phyloP scores from a whole-genome alignment of 2,797 vertebrate species.

The Alexandromys oeconomus region DNA sequence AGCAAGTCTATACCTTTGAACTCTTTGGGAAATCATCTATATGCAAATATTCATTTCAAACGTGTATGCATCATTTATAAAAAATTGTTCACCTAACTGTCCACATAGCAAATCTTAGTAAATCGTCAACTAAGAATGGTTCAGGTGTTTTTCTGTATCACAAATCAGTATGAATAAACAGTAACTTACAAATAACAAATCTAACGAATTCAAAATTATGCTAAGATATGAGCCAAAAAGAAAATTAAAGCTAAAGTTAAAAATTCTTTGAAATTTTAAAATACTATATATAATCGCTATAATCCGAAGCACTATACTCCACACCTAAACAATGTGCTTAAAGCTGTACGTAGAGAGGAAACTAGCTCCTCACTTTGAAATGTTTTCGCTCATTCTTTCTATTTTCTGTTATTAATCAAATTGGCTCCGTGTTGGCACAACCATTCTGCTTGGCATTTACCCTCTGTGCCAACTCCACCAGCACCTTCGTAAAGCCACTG shows the following conservation, averaged over 20 bases:
- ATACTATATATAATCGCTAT: background rate
- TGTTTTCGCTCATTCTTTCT: conserved; percentile 47
- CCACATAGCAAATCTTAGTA: conserved; percentile 37
- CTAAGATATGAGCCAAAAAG: conserved; percentile 16
- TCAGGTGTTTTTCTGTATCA: background rate
- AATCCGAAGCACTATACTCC: background rate
- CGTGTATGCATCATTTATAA: conserved; percentile 33
- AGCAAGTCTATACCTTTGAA: background rate
- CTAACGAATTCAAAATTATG: conserved; percentile 16
- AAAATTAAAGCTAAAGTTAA: conserved; percentile 57
- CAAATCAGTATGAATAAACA: conserved; percentile 29
- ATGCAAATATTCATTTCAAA: conserved; percentile 39
- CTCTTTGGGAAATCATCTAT: conserved; percentile 47
- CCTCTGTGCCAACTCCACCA: background rate
- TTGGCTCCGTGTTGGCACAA: conserved; percentile 10
- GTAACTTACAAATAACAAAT: background rate
- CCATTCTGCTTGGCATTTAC: background rate
- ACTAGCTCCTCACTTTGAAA: background rate
- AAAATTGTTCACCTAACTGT: conserved; percentile 12
- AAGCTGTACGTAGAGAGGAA: background rate
- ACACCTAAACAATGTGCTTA: background rate
- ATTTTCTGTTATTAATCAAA: conserved; percentile 24
- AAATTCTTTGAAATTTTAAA: background rate
- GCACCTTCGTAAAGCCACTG: background rate
- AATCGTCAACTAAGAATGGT: conserved; percentile 11